These are phyloP conservation scores for Crotalus viridis DNA, from an alignment of 2,113 vertebrate species.

Conservation along the genomic window DNA sequence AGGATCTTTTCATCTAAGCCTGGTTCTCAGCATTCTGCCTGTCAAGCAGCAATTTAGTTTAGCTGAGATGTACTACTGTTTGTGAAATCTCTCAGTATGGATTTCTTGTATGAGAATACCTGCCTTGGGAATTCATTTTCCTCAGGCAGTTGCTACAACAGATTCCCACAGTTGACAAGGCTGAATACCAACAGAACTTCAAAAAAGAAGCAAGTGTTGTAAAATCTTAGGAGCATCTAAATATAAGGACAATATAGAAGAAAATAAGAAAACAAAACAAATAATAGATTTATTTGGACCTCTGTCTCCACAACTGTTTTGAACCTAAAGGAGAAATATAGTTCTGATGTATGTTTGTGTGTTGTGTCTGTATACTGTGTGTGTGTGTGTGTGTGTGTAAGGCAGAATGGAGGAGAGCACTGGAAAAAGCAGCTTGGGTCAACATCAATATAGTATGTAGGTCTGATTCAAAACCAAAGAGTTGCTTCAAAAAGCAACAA, in stretches of 20 bases:
- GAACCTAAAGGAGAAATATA: background rate
- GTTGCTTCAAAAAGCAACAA: background rate
- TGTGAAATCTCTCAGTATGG: conserved; percentile 47
- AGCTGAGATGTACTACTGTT: conserved; percentile 41
- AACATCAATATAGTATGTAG: background rate
- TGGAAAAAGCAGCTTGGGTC: background rate
- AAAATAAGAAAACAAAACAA: background rate
- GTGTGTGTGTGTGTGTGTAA: too few relatives aligned
- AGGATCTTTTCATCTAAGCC: conserved; percentile 22
- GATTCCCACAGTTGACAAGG: conserved; percentile 50
- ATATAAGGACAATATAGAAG: conserved; percentile 54
- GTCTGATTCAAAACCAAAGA: background rate
- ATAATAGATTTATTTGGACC: background rate
- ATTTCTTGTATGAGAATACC: conserved; percentile 49
- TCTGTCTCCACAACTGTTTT: background rate
- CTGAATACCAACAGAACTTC: conserved; percentile 42
- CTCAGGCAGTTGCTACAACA: conserved; percentile 37
- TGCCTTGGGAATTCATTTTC: conserved; percentile 55
- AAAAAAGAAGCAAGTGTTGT: conserved; percentile 45
- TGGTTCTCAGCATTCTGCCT: conserved; percentile 23
- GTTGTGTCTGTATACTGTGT: background rate
- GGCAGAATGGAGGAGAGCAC: background rate
- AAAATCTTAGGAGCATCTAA: conserved; percentile 40
- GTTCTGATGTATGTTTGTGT: background rate
- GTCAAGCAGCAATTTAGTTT: background rate